Evolutionary conservation across 2,888 invertebrate species (phyloP).

Genomic region (Drosophila formosana): DNA sequence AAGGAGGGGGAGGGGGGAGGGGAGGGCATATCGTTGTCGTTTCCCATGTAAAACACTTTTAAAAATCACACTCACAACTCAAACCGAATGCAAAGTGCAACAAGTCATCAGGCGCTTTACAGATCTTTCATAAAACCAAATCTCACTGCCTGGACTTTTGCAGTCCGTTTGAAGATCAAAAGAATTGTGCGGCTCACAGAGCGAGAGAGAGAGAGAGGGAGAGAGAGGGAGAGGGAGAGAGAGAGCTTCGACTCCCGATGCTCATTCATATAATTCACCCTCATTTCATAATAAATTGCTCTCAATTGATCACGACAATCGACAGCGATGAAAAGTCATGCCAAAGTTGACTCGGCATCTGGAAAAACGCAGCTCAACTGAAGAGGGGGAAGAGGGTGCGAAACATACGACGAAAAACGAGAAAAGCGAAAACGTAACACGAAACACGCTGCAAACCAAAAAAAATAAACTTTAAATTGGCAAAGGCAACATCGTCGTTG

Average conservation of each 20-base stretch:
- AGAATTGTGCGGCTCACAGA: constrained; percentile 77
- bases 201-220: constrained; percentile 44
- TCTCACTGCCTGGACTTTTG: constrained; percentile 26
- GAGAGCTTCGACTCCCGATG: constrained; percentile 48
- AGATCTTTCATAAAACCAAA: constrained; percentile 71
- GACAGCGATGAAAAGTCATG: constrained; percentile 81
- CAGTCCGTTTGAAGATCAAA: constrained; percentile 76
- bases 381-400: constrained; percentile 12
- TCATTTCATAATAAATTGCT: constrained; percentile 86
- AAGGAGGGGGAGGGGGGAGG: neutral
- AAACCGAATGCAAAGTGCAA: constrained; percentile 73
- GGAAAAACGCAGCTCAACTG: constrained; percentile 14
- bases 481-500: constrained; percentile 48
- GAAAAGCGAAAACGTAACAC: constrained; percentile 58
- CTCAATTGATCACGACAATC: constrained; percentile 86
- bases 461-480: constrained; percentile 59
- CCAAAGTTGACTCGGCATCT: constrained; percentile 72
- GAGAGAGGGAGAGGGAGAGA: constrained; percentile 39
- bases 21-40: constrained; percentile 57
- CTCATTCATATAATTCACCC: constrained; percentile 85
- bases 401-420: constrained; percentile 64
- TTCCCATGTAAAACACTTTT: constrained; percentile 82
- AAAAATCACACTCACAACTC: constrained; percentile 83
- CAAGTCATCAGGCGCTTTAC: constrained; percentile 66
- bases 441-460: constrained; percentile 49